These are phyloP conservation scores for Tenthredo amoena DNA, from an alignment of 2,888 invertebrate genomes.

Conservation along the genomic window DNA sequence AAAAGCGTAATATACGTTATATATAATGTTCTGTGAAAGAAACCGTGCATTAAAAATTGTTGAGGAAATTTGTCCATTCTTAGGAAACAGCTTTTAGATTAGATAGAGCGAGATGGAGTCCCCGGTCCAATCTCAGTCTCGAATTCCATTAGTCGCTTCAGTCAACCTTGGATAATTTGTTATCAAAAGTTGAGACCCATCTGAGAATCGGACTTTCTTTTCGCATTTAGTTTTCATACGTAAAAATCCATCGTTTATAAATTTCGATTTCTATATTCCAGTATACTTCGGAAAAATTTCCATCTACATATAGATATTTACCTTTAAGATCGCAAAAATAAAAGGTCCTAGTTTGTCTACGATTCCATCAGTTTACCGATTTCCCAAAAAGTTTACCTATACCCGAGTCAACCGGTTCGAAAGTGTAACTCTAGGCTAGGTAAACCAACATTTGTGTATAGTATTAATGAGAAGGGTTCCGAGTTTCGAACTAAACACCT, in stretches of 20 bases:
- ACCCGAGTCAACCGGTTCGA: background rate
- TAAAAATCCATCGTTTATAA: background rate
- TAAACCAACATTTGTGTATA: slow-evolving; percentile 43
- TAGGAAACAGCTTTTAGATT: slow-evolving; percentile 22
- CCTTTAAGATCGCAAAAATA: background rate
- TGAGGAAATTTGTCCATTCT: background rate
- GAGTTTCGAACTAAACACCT: slow-evolving; percentile 39
- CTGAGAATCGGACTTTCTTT: slow-evolving; percentile 2
- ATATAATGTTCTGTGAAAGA: background rate
- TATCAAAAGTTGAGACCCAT: slow-evolving; percentile 18
- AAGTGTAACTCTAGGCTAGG: background rate
- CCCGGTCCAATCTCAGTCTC: slow-evolving; percentile 24
- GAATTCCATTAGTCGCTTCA: slow-evolving; percentile 40
- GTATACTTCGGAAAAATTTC: background rate
- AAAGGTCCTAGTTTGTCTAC: background rate
- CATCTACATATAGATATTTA: too few species aligned
- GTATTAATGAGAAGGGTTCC: slow-evolving; percentile 45
- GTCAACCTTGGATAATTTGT: slow-evolving; percentile 26
- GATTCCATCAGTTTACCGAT: background rate
- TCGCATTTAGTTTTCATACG: background rate
- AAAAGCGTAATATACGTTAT: background rate
- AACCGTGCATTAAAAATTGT: background rate
- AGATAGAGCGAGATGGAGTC: background rate
- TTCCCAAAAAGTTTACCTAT: background rate
- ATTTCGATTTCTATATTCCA: background rate